Percentiles rank a stretch among this genome's conserved stretches.
These are phyloP conservation scores for Sialis fuliginosa DNA, from an alignment of 2,888 invertebrate genomes.

Conservation along the genomic window DNA sequence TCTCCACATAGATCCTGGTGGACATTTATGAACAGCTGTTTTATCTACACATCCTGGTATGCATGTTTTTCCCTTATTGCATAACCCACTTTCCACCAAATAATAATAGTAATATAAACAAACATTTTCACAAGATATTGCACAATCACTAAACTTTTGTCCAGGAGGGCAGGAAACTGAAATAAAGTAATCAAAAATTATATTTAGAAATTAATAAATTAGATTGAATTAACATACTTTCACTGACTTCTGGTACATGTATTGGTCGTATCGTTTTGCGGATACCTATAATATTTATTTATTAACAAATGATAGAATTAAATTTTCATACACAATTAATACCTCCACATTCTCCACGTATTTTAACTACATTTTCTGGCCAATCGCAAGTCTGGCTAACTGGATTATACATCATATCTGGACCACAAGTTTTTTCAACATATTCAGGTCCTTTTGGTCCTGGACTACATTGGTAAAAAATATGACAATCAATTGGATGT, in stretches of 20 bases:
- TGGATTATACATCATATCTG: slow-evolving; percentile 49
- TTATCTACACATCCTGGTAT: slow-evolving; percentile 21
- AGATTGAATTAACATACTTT: neutral
- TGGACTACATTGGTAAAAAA: slow-evolving; percentile 51
- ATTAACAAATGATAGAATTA: too few species aligned
- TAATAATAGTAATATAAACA: slow-evolving; percentile 44
- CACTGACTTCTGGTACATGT: too few species aligned
- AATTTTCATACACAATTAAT: too few species aligned
- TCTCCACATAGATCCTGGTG: slow-evolving; percentile 40
- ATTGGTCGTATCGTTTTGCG: too few species aligned
- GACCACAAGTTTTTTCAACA: slow-evolving; percentile 47
- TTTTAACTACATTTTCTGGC: slow-evolving; percentile 27
- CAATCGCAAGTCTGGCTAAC: slow-evolving; percentile 31
- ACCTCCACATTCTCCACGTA: slow-evolving; percentile 40
- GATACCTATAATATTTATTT: too few species aligned
- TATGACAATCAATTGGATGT: slow-evolving; percentile 45
- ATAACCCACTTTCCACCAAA: slow-evolving; percentile 25
- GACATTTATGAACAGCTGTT: slow-evolving; percentile 29
- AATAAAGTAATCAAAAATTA: neutral
- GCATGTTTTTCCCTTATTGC: slow-evolving; percentile 25
- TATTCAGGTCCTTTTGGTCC: slow-evolving; percentile 17
- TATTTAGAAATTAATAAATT: neutral
- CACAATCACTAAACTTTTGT: slow-evolving; percentile 46
- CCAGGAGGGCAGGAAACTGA: slow-evolving; percentile 23
- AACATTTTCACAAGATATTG: slow-evolving; percentile 49